Evolutionary conservation across 1,140 invertebrate species (phyloP).

Genomic region (Probaryconus sp.): DNA sequence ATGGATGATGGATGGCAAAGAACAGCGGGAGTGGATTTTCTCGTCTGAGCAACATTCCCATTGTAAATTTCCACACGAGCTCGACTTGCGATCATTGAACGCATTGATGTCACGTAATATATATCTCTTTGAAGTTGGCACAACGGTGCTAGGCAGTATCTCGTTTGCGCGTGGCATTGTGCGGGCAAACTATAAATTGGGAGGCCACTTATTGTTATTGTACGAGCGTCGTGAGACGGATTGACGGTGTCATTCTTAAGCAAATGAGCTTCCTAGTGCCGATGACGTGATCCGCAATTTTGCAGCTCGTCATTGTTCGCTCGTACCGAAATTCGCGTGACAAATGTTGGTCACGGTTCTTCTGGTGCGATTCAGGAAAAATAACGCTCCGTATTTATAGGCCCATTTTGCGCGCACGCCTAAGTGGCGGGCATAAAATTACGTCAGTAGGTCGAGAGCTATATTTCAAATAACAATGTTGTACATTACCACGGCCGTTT

Average conservation of each 20-base stretch:
- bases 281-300: slow-evolving; percentile 42
- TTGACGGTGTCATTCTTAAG: slow-evolving; percentile 70
- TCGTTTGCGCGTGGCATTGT: slow-evolving; percentile 37
- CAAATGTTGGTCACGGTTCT: not conserved
- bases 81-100: not conserved
- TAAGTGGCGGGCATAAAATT: slow-evolving; percentile 67
- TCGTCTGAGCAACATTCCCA: no score
- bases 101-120: slow-evolving; percentile 43
- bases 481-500: slow-evolving; percentile 41
- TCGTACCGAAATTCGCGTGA: not conserved
- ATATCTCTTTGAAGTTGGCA: slow-evolving; percentile 38
- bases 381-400: slow-evolving; percentile 68
- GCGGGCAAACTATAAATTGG: slow-evolving; percentile 55
- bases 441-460: slow-evolving; percentile 62
- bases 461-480: slow-evolving; percentile 64
- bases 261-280: slow-evolving; percentile 66
- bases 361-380: slow-evolving; percentile 47
- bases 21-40: no score
- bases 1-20: no score
- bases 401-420: slow-evolving; percentile 65
- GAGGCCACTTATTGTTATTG: slow-evolving; percentile 65
- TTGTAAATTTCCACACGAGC: slow-evolving; percentile 19
- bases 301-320: slow-evolving; percentile 1
- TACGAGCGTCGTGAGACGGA: slow-evolving; percentile 52
- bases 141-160: slow-evolving; percentile 44